These are phyloP conservation scores for Okapia johnstoni DNA, from an alignment of 2,113 vertebrate genomes.

Conservation along the genomic window DNA sequence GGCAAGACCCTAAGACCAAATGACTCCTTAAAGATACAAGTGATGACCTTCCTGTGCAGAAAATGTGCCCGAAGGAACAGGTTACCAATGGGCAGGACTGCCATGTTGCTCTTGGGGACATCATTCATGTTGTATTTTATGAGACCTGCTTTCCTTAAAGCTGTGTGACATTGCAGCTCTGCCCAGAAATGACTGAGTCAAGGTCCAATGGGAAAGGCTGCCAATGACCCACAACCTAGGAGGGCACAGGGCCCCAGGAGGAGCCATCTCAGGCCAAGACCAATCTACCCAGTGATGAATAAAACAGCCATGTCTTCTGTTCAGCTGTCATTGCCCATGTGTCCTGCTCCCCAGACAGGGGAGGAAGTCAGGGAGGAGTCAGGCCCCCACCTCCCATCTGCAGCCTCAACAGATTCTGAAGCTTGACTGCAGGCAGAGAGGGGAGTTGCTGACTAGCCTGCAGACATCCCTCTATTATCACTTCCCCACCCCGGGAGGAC, in stretches of 20 bases:
- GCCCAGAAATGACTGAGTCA: not conserved
- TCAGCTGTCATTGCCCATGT: not conserved
- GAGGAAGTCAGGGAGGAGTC: not conserved
- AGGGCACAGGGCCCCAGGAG: not conserved
- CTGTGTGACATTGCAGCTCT: not conserved
- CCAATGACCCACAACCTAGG: not conserved
- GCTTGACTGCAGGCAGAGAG: not conserved
- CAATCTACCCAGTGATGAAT: not conserved
- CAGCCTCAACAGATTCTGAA: not conserved
- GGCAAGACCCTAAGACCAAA: not conserved
- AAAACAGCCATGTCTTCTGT: not conserved
- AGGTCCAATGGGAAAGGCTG: not conserved
- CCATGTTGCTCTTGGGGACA: not conserved
- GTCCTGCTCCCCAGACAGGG: not conserved
- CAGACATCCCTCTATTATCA: conserved; percentile 33
- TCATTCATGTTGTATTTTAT: not conserved
- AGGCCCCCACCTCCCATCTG: not conserved
- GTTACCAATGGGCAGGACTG: not conserved
- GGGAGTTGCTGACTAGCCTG: not conserved
- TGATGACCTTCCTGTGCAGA: not conserved
- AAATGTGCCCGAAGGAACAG: not conserved
- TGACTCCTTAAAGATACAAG: not conserved
- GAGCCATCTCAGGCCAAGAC: not conserved
- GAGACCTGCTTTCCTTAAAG: not conserved
- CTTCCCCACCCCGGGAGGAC: not conserved